Evolutionary conservation across 2,888 invertebrate species (phyloP).

Genomic region (Troides helena): DNA sequence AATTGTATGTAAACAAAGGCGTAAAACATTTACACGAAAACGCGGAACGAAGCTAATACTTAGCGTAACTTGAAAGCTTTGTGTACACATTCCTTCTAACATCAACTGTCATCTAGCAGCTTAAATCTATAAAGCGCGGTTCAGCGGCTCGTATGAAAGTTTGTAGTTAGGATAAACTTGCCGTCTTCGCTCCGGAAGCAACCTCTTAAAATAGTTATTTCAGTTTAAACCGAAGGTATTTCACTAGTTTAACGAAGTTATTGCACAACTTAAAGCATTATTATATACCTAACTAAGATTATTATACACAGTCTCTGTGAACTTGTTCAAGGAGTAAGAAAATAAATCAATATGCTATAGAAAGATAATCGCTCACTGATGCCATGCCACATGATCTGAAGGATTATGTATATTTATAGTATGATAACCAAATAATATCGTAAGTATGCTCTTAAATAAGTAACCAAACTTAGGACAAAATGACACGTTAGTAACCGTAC

Average conservation of each 20-base stretch:
- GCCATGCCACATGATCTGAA: no score
- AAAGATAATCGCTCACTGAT: no score
- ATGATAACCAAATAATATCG: no score
- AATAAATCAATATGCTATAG: no score
- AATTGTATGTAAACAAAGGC: not conserved
- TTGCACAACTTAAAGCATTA: not conserved
- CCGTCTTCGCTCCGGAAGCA: not conserved
- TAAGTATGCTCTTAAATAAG: no score
- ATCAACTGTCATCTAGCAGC: not conserved
- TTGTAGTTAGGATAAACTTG: constrained; percentile 10
- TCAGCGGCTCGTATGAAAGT: constrained; percentile 4
- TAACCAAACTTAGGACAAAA: no score
- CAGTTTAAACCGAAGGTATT: not conserved
- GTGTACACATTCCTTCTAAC: constrained; percentile 1
- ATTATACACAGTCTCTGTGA: no score
- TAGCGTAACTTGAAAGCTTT: constrained; percentile 1
- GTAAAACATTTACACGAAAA: not conserved
- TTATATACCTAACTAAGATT: not conserved
- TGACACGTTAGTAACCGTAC: no score
- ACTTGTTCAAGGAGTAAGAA: no score
- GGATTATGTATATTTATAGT: no score
- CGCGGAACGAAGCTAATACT: not conserved
- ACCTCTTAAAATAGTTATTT: constrained; percentile 2
- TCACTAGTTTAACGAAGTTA: not conserved
- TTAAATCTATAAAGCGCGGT: constrained; percentile 5